These are phyloP conservation scores for Proteles cristata DNA, from an alignment of 2,113 vertebrate genomes.

Conservation along the genomic window DNA sequence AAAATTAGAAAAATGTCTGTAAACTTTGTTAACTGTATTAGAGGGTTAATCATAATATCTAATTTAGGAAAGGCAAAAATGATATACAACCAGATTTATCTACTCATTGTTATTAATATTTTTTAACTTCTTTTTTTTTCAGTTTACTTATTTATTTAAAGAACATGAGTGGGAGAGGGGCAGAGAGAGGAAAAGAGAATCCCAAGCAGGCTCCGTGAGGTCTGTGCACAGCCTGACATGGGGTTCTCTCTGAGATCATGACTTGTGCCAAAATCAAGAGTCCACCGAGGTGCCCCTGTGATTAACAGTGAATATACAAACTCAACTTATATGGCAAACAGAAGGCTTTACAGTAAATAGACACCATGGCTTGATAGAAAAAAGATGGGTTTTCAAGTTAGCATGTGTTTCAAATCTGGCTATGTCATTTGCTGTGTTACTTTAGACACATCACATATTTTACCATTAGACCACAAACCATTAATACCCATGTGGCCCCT, in stretches of 20 bases:
- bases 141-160: too few species aligned
- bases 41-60: background rate
- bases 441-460: background rate
- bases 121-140: too few species aligned
- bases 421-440: background rate
- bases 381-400: background rate
- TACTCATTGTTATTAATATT: background rate
- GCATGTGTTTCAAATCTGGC: background rate
- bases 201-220: too few species aligned
- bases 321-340: conserved; percentile 25
- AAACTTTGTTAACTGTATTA: background rate
- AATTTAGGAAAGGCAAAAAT: background rate
- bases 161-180: too few species aligned
- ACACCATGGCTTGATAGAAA: background rate
- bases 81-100: background rate
- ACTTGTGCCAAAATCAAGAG: too few species aligned
- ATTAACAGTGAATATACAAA: conserved; percentile 27
- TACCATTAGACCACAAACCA: background rate
- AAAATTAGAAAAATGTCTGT: background rate
- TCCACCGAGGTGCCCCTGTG: background rate
- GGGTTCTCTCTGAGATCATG: too few species aligned
- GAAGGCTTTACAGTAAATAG: background rate
- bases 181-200: too few species aligned
- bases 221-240: too few species aligned
- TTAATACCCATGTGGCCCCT: background rate